Conservation (phyloP, 1,140 invertebrate species). For the Aphis gossypii region DNA sequence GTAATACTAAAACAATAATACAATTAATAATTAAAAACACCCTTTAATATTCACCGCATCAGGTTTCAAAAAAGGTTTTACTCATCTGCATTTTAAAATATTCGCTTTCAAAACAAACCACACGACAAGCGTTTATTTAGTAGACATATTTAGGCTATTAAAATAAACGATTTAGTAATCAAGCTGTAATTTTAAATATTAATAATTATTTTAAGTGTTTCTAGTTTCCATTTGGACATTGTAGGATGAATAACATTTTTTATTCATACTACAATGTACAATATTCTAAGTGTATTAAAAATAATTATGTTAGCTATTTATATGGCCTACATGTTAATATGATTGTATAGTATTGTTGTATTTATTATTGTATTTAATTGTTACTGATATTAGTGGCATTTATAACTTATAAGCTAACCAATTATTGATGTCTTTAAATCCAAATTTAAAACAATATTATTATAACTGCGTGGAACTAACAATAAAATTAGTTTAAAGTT, state of each 20-base stretch:
- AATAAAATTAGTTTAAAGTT: too few relatives aligned
- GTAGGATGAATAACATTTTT: not conserved
- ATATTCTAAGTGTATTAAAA: not conserved
- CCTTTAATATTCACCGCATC: constrained; percentile 30
- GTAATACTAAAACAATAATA: constrained; percentile 14
- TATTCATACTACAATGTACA: not conserved
- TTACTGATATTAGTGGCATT: not conserved
- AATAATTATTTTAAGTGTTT: constrained; percentile 10
- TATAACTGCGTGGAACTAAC: not conserved
- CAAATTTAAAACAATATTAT: too few relatives aligned
- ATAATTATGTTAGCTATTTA: not conserved
- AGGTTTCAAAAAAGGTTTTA: constrained; percentile 31
- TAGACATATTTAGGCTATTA: not conserved
- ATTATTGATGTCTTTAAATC: too few relatives aligned
- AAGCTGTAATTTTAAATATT: not conserved
- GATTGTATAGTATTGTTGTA: not conserved
- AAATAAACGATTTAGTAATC: constrained; percentile 17
- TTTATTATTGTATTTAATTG: not conserved
- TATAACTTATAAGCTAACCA: too few relatives aligned
- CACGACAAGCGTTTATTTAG: constrained; percentile 13
- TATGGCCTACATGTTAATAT: not conserved
- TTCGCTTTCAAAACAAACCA: constrained; percentile 17
- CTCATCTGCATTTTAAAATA: constrained; percentile 24
- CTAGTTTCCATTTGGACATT: not conserved
- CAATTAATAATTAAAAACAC: not conserved